phyloP scores from a whole-genome alignment of 64 coral and sea anemone genomes.

The Dendronephthya gigantea region DNA sequence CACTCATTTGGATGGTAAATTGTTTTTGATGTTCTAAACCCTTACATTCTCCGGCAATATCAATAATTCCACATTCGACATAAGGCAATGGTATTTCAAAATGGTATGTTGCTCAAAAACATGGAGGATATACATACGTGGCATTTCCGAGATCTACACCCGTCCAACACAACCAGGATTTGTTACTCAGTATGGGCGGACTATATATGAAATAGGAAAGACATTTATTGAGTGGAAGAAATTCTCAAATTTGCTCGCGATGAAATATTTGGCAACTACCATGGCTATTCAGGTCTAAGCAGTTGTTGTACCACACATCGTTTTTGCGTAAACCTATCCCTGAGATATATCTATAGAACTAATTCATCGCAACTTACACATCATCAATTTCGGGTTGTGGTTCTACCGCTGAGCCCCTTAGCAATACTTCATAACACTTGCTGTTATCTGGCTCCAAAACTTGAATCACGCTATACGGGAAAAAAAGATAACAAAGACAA shows the following conservation, averaged over 20 bases:
- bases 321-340: background rate
- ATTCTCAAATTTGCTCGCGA: too few species aligned
- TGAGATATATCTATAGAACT: too few species aligned
- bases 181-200: conserved; percentile 23
- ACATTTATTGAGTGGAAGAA: background rate
- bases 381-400: background rate
- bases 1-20: too few species aligned
- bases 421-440: background rate
- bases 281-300: background rate
- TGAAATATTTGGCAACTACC: too few species aligned
- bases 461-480: background rate
- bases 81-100: background rate
- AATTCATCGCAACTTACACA: too few species aligned
- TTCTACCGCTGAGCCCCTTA: background rate
- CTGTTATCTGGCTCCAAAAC: background rate
- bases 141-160: conserved; percentile 39
- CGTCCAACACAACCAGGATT: conserved; percentile 39
- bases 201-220: background rate
- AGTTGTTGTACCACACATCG: background rate
- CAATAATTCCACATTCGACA: background rate
- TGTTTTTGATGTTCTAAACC: too few species aligned
- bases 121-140: conserved; percentile 16
- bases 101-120: background rate
- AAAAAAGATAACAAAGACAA: background rate
- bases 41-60: too few species aligned